phyloP scores from a whole-genome alignment of 23 tunicate genomes.

The Halocynthia roretzi region DNA sequence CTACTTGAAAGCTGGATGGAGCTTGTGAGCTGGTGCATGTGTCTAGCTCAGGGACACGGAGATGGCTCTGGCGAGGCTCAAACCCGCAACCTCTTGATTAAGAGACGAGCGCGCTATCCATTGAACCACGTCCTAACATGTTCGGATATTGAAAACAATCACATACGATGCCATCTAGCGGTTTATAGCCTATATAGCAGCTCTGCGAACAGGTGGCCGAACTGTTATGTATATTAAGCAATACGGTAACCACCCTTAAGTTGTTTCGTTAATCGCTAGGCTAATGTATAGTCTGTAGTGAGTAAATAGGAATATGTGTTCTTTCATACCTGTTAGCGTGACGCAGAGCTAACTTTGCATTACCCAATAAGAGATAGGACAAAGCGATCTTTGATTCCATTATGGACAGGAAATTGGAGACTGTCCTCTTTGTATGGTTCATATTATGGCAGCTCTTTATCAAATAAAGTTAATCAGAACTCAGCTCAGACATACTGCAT shows the following conservation, averaged over 20 bases:
- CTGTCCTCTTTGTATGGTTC: background rate
- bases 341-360: slow-evolving; percentile 6
- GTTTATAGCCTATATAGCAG: background rate
- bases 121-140: no score
- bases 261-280: background rate
- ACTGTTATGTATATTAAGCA: background rate
- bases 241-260: background rate
- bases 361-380: slow-evolving; percentile 8
- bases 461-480: no score
- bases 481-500: background rate
- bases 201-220: background rate
- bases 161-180: no score
- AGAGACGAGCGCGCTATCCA: no score
- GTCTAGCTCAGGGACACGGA: no score
- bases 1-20: no score
- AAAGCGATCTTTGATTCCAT: slow-evolving; percentile 14
- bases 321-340: slow-evolving; percentile 18
- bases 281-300: background rate
- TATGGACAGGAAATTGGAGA: slow-evolving; percentile 1
- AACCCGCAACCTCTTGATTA: no score
- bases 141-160: no score
- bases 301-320: background rate
- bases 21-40: no score
- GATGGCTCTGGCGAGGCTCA: no score
- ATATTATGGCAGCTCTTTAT: no score